These are phyloP conservation scores for Gymnobelideus leadbeateri DNA, from an alignment of 2,113 vertebrate species.

Conservation along the genomic window DNA sequence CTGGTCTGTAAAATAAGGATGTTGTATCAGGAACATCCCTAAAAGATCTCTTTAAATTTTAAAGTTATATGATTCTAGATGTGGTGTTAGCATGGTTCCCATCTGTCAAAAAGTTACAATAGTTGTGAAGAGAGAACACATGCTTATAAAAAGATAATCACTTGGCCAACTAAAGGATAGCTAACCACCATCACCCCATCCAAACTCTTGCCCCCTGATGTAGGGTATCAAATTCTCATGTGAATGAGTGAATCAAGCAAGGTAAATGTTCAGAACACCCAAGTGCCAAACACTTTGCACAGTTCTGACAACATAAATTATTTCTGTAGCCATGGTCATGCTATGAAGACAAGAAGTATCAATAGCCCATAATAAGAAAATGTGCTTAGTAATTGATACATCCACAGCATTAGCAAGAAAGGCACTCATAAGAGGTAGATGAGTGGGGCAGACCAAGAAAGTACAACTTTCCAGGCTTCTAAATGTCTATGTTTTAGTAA, in stretches of 20 bases:
- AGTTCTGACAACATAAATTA: constrained; percentile 10
- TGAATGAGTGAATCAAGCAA: not conserved
- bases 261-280: not conserved
- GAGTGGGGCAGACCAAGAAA: not conserved
- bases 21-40: not conserved
- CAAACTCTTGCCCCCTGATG: not conserved
- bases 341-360: not conserved
- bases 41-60: not conserved
- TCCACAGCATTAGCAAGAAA: not conserved
- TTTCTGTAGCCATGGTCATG: not conserved
- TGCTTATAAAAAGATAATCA: not conserved
- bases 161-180: not conserved
- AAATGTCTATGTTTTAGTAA: not conserved
- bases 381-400: not conserved
- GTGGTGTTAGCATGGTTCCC: not conserved
- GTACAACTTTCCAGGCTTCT: not conserved
- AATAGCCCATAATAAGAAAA: not conserved
- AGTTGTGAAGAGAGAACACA: not conserved
- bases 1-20: not conserved
- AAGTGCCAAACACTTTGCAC: not conserved
- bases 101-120: not conserved
- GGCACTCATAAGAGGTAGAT: not conserved
- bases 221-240: not conserved
- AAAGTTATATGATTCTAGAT: not conserved
- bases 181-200: not conserved